phyloP scores from a whole-genome alignment of 2,113 vertebrate species.

The Physeter macrocephalus region DNA sequence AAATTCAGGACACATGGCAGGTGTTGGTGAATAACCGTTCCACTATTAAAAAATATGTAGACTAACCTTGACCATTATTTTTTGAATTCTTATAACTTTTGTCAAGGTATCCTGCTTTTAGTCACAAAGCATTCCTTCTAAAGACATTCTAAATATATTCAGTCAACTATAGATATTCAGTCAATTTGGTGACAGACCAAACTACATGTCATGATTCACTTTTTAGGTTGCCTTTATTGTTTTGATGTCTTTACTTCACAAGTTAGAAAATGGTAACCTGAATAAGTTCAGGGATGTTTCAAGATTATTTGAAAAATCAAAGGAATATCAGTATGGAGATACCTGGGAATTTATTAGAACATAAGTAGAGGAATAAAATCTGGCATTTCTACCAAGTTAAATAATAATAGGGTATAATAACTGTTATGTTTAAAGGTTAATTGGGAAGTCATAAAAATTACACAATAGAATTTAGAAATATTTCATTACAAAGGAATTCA shows the following conservation, averaged over 20 bases:
- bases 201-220: not conserved
- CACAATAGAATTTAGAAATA: not conserved
- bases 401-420: not conserved
- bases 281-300: not conserved
- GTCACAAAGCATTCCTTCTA: not conserved
- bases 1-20: not conserved
- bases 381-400: not conserved
- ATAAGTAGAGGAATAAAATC: not conserved
- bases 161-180: not conserved
- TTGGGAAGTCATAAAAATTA: not conserved
- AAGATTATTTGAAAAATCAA: not conserved
- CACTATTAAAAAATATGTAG: not conserved
- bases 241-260: constrained; percentile 5
- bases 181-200: not conserved
- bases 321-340: not conserved
- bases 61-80: not conserved
- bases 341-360: not conserved
- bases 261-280: not conserved
- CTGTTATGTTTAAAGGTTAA: not conserved
- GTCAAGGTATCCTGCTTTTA: not conserved
- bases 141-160: constrained; percentile 34
- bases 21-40: not conserved
- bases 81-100: not conserved
- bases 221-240: not conserved
- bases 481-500: not conserved